Evolutionary conservation across 1,140 invertebrate genomes (phyloP), one percentile per base, ranked within the genome.

Genomic region (Drosophila insularis): DNA sequence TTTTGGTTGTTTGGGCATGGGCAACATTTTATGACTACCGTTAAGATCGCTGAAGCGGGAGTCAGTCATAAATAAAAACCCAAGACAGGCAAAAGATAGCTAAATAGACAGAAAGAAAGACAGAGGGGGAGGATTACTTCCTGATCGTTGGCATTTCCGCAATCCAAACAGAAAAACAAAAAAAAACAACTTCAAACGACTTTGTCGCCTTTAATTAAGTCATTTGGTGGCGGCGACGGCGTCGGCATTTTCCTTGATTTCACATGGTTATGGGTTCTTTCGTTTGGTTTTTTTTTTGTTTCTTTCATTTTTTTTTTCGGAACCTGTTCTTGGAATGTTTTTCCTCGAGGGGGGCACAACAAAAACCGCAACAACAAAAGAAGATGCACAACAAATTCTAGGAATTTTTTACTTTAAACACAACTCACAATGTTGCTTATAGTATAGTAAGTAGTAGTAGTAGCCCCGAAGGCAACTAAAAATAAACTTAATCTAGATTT

Each of bases 131-230:
- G 14, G 8, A 37, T 21, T 58, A 66, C 74, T 86, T 81, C 78
- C 82, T 87, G 79, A 75, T 67, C 53, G 37, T 77, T 82, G 56
- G 66, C 81, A 81, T 74, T 87, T 86, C 84, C 82, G 84, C 79
- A 79, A 82, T 11, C 8, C 43, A 35, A 19, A 35, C 27, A 31
- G 3, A 17, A 5, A 10, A 2, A 66, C 27, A 14, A 53, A 23
- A 23, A 27, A 27, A 27, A 5, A 27, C 27, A 27, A 87, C 76
- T 71, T 77, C 78, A 78, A 81, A 86, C 65, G 68, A 81, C 68
- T 86, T 86, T 86, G 81, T 86, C 81, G 74, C 82, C 74, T 68
- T 87, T 86, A 86, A 86, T 86, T 82, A 86, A 86, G 84, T 86
- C 79, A 81, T 87, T 87, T 21, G 43, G 43, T 17, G 43, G 43